Evolutionary conservation across 2,888 invertebrate species (phyloP), one percentile per base, ranked within the genome.

Genomic region (Elysia crispata): DNA sequence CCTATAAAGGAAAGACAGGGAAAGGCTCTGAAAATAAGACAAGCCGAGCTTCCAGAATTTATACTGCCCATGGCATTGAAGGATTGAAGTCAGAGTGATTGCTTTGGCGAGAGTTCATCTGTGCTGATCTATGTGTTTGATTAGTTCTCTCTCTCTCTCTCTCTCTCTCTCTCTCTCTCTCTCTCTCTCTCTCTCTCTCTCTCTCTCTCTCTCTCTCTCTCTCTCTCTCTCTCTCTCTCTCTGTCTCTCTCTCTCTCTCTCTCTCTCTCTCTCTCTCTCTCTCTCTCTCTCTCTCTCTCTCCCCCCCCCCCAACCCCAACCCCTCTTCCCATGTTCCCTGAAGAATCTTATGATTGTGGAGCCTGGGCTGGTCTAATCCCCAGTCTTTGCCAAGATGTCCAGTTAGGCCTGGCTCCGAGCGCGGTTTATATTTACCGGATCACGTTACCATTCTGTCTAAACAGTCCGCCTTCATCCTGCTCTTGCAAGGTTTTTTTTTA

Each of bases 181-280:
- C 70, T 70, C 70, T 70, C 41, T 70, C 70, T 70, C 70, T 70
- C 70, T 70, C 70, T 70, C 70, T 70, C 70, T 70, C 70, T 70
- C 70, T 70, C 70, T 70, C 70, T 70, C 70, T 70, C 70, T 70
- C 70, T 70, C 70, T 70, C 70, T 70, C 70, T 70, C 70, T 70
- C 70, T 41, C 41, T 11, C 41, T 41, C 25, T 31, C 33, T 41
- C 33, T n/a, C 70, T 13, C 5, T n/a, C 31, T 18, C 41, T 41
- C 70, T n/a, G 5, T 41, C 41, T 41, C 41, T 41, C 31, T 18
- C 25, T 31, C 49, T 33, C 33, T 70, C 70, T 70, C 41, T 33
- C 33, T 70, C 70, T 70, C 70, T 70, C 70, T 70, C 41, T 70
- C 70, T 70, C 70, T 70, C 70, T 70, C 70, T 70, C 70, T 70